Evolutionary conservation across 2,797 vertebrate genomes (phyloP), one percentile per base, ranked within the genome.

Genomic region (Neoniphon sammara): DNA sequence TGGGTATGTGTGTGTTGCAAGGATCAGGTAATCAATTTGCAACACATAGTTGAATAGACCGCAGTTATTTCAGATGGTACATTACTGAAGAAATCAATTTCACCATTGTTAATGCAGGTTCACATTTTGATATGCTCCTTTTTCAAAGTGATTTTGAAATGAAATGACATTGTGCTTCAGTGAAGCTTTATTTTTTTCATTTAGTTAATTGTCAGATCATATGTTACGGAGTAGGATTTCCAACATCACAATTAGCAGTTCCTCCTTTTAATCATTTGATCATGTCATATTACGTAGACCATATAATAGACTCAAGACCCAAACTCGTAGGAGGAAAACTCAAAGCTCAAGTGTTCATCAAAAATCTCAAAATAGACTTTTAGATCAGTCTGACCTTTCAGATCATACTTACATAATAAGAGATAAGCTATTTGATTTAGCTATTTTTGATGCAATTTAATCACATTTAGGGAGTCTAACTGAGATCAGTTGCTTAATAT

Each of bases 1-100:
- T 88, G 86, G 80, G 80, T 57, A 31, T 15, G 78, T 77, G 54
- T 76, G 83, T 7, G 17, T 65, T 59, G 66, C 60, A 84, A 73
- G 75, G 73, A 83, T 88, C 83, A 72, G 42, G 72, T 73, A 66
- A 46, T 76, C 15, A 12, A 46, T 17, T 46, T 46, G 44, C 11
- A 46, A 46, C 44, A 46, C 21, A 2, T 69, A 62, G 84, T 79
- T 66, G 56, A 81, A 68, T 44, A 73, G 63, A 62, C 75, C 15
- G 15, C n/a, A 27, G 66, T 21, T 53, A 64, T 14, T 56, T n/a
- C 3, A 64, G n/a, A 23, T 34, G 17, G n/a, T 59, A 64, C 30
- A 56, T 60, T 44, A 44, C 42, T 44, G 14, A 14, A 44, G 42
- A 15, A 44, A 44, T 44, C 5, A 17, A 46, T 46, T 46, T 18